Evolutionary conservation across 2,888 invertebrate genomes (phyloP).

Genomic region (Phyllotreta cruciferae): DNA sequence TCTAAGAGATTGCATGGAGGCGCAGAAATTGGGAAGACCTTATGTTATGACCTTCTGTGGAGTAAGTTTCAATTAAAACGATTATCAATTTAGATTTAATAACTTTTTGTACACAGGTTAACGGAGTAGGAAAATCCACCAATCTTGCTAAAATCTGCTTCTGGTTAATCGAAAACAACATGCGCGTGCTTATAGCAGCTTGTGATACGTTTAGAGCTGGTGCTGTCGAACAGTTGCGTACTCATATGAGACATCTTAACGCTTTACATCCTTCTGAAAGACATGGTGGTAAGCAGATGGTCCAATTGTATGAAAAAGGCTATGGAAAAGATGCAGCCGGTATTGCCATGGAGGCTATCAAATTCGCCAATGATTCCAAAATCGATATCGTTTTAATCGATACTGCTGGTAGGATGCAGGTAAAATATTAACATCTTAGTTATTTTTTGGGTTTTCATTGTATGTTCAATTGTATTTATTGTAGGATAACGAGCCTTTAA

Average conservation of each 20-base stretch:
- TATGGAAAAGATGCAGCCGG: constrained; percentile 99
- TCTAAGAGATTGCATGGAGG: constrained; percentile 92
- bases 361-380: constrained; percentile 79
- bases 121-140: constrained; percentile 99
- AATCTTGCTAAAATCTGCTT: constrained; percentile 99
- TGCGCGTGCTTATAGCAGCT: constrained; percentile 95
- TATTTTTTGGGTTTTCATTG: constrained; percentile 3
- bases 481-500: constrained; percentile 95
- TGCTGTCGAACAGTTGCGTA: constrained; percentile 97
- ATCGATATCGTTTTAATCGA: constrained; percentile 96
- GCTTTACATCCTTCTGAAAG: constrained; percentile 85
- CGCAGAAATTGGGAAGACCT: constrained; percentile 79
- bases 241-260: constrained; percentile 91
- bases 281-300: constrained; percentile 79
- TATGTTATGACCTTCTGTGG: constrained; percentile 98
- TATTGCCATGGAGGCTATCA: constrained; percentile 97
- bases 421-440: constrained; percentile 31
- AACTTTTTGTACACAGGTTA: constrained; percentile 58
- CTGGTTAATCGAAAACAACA: constrained; percentile 98
- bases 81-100: constrained; percentile 15
- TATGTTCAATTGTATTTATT: constrained; percentile 17
- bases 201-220: constrained; percentile 99
- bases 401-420: constrained; percentile 99
- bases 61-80: constrained; percentile 59
- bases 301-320: constrained; percentile 91